Evolutionary conservation across 1,140 invertebrate genomes (phyloP).

Genomic region (Drosophila sucinea): DNA sequence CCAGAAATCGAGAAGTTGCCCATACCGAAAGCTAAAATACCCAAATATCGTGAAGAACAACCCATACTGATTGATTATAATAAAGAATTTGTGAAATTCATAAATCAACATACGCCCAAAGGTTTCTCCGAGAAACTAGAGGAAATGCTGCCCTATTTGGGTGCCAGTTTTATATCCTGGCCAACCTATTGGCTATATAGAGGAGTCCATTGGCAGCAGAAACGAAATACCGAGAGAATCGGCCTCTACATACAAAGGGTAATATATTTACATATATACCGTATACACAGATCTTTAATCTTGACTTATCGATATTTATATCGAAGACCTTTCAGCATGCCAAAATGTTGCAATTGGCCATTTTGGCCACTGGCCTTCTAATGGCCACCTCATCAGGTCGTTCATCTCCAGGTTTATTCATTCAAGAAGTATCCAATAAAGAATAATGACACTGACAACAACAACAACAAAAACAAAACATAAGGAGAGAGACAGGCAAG

Average conservation of each 20-base stretch:
- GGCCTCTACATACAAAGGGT: slow-evolving; percentile 63
- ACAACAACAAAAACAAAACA: neutral
- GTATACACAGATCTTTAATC: neutral
- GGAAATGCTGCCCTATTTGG: slow-evolving; percentile 53
- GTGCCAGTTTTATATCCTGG: slow-evolving; percentile 60
- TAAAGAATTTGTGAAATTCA: slow-evolving; percentile 51
- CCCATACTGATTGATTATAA: slow-evolving; percentile 32
- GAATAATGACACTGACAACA: neutral
- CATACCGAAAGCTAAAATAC: neutral
- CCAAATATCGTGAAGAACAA: slow-evolving; percentile 3
- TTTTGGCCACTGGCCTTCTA: slow-evolving; percentile 47
- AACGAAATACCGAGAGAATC: slow-evolving; percentile 47
- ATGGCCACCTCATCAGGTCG: slow-evolving; percentile 24
- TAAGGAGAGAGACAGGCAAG: neutral
- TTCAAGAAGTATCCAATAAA: slow-evolving; percentile 29
- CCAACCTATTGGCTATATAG: slow-evolving; percentile 69
- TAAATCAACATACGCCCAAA: slow-evolving; percentile 56
- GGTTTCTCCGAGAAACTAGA: slow-evolving; percentile 55
- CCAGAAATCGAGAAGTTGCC: neutral
- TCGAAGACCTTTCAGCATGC: slow-evolving; percentile 66
- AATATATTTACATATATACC: neutral
- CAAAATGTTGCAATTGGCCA: slow-evolving; percentile 63
- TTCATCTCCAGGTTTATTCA: neutral
- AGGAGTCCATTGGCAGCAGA: slow-evolving; percentile 53
- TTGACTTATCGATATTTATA: neutral